Evolutionary conservation across 2,888 invertebrate genomes (phyloP).

Genomic region (Drosophila fulvimacula): DNA sequence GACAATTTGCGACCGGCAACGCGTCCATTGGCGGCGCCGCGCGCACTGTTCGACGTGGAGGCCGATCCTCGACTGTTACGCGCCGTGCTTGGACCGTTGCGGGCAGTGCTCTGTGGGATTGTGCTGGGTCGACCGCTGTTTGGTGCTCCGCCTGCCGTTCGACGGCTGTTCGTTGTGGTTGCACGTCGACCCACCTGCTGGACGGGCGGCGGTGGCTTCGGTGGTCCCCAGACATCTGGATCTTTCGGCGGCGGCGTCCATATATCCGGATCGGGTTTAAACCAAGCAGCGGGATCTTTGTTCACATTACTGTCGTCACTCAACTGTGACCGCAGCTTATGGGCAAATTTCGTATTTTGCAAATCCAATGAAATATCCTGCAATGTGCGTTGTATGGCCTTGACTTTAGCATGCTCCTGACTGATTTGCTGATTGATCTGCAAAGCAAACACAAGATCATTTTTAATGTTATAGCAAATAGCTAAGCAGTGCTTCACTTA

Average conservation of each 20-base stretch:
- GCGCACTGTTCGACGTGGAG: slow-evolving; percentile 55
- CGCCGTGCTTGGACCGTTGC: slow-evolving; percentile 59
- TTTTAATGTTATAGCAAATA: background rate
- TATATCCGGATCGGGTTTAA: slow-evolving; percentile 90
- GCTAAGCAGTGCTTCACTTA: slow-evolving; percentile 72
- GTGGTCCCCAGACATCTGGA: slow-evolving; percentile 95
- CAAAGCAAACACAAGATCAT: background rate
- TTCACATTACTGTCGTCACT: slow-evolving; percentile 77
- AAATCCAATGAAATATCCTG: slow-evolving; percentile 84
- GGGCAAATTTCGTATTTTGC: slow-evolving; percentile 85
- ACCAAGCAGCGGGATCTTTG: slow-evolving; percentile 86
- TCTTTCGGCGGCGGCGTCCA: slow-evolving; percentile 90
- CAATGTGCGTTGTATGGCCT: slow-evolving; percentile 86
- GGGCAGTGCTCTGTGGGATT: slow-evolving; percentile 78
- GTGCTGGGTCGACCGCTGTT: slow-evolving; percentile 70
- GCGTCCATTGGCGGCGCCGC: slow-evolving; percentile 59
- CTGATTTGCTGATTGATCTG: slow-evolving; percentile 95
- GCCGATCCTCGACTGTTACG: slow-evolving; percentile 58
- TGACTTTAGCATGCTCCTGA: slow-evolving; percentile 95
- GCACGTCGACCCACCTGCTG: slow-evolving; percentile 79
- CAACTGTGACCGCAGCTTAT: slow-evolving; percentile 82
- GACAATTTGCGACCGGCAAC: slow-evolving; percentile 62
- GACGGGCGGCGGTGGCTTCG: slow-evolving; percentile 87
- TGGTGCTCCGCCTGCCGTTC: slow-evolving; percentile 33
- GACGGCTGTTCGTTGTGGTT: slow-evolving; percentile 68